Base-by-base conservation (phyloP, 2,888 invertebrate genomes). In the Standfussiana lucernea region DNA sequence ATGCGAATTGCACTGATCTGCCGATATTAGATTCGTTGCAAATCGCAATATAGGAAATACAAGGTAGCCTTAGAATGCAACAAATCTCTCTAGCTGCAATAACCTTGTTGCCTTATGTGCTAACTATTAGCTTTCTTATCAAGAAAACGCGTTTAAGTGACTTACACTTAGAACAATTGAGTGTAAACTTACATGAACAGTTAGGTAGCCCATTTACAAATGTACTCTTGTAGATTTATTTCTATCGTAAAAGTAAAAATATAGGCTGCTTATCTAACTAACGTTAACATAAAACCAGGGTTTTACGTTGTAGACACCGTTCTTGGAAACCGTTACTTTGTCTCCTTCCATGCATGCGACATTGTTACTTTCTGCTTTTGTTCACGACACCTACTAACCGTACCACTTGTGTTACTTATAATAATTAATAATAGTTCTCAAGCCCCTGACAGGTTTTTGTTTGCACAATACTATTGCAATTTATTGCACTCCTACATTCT, bases 331-430 rank as follows among this genome's bases (percentile, higher is more conserved):
- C 90, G 91, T 92, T 92, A 91, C 79, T 86, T 86, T 89, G 88
- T 90, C 87, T 89, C 84, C 85, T 88, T 89, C 84, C 86, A 84
- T 85, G 87, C 87, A 86, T 83, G 83, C 76, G 86, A 89, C 90
- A 90, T 91, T 91, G 89, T 90, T 90, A 86, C 83, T 91, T 89
- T 91, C 89, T 79, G 89, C 89, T 86, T 90, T 90, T 90, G 90
- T 90, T 86, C 80, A 78, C 82, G 70, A 76, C 85, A 82, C 77
- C 77, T 87, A 83, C 71, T 80, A 79, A 79, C 76, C 69, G 75
- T 82, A 82, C 75, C 66, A 82, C 84, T 88, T 82, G 80, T 85
- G 70, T 75, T 86, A 70, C 79, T 73, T 84, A 72, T 72, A 80
- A 28, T 73, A 32, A 70, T 76, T 73, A 79, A 72, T 72, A 80